Base-by-base conservation (phyloP, 2,113 vertebrate species). In the Mus musculus region DNA sequence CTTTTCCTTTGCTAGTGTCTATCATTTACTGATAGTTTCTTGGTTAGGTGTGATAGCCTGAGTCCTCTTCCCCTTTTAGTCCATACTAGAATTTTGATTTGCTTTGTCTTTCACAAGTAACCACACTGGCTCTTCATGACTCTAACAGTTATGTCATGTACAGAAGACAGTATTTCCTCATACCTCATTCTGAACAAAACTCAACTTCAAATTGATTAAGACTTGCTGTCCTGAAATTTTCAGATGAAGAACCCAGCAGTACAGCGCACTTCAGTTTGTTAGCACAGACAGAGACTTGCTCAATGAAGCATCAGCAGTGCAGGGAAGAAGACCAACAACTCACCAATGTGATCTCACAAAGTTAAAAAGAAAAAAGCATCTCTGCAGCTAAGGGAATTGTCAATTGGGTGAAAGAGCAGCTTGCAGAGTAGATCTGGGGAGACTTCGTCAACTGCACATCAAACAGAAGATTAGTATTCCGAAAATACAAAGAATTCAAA, bases 361-460 rank as follows among this genome's bases (percentile, higher is more conserved):
- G 1, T 28, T 30, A 65, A 24, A 63, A 59, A 61, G 10, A n/a
- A 13, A 54, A 61, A 61, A 7, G 6, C 6, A 16, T 39, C 54
- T 59, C 20, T 16, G 17, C 22, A 61, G 22, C 36, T 39, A 63
- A 63, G 12, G n/a, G 26, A 26, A 33, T 52, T 22, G 8, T 33
- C 26, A 42, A 17, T 16, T 52, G 20, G 11, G 1, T 10, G 30
- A 81, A 59, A 28, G 16, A 20, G 9, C 36, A 39, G 22, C 56
- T 13, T 39, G 26, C 17, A 59, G 80, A 84, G 16, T 61, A 17
- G 11, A 54, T 9, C 24, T 9, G 7, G 26, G 65, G 65, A 59
- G 22, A 3, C n/a, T 0, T 61, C 7, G 0, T 9, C n/a, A 61
- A 56, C 12, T 26, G n/a, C 16, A 63, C 14, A 63, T 61, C 12